These are phyloP conservation scores for Perca fluviatilis DNA, from an alignment of 2,113 vertebrate species.

Conservation along the genomic window DNA sequence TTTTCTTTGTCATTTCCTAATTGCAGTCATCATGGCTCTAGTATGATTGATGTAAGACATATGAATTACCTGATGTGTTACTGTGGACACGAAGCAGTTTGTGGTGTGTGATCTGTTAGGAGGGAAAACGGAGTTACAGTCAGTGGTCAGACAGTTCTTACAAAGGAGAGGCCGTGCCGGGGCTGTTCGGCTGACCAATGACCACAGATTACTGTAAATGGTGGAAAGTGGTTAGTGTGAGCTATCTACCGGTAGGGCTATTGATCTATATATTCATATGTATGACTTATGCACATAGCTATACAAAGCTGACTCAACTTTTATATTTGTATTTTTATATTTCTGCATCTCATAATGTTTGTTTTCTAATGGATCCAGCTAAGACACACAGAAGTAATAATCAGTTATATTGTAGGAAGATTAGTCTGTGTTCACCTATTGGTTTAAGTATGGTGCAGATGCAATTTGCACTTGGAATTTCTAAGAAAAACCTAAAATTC, in stretches of 20 bases:
- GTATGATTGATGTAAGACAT: slow-evolving; percentile 29
- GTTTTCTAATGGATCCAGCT: background rate
- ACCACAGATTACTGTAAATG: slow-evolving; percentile 70
- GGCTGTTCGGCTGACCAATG: slow-evolving; percentile 64
- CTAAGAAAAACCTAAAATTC: background rate
- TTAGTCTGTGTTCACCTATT: background rate
- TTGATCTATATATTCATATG: no score
- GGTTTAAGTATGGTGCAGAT: background rate
- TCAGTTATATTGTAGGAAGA: no score
- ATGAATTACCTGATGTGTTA: slow-evolving; percentile 45
- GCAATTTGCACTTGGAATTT: no score
- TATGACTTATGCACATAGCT: background rate
- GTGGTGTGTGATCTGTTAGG: slow-evolving; percentile 69
- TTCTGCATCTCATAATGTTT: background rate
- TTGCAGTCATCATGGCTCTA: background rate
- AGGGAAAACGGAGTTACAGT: slow-evolving; percentile 65
- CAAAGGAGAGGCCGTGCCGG: slow-evolving; percentile 41
- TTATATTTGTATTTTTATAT: background rate
- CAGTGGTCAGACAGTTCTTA: slow-evolving; percentile 59
- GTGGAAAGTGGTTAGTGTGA: slow-evolving; percentile 25
- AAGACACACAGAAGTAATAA: no score
- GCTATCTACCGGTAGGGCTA: background rate
- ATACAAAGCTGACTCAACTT: background rate
- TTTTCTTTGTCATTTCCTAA: background rate
- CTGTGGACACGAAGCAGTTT: slow-evolving; percentile 60